Percentiles rank a stretch among this genome's conserved stretches.
These are phyloP conservation scores for Poeciliopsis gracilis DNA, from an alignment of 2,797 vertebrate species.

Conservation along the genomic window DNA sequence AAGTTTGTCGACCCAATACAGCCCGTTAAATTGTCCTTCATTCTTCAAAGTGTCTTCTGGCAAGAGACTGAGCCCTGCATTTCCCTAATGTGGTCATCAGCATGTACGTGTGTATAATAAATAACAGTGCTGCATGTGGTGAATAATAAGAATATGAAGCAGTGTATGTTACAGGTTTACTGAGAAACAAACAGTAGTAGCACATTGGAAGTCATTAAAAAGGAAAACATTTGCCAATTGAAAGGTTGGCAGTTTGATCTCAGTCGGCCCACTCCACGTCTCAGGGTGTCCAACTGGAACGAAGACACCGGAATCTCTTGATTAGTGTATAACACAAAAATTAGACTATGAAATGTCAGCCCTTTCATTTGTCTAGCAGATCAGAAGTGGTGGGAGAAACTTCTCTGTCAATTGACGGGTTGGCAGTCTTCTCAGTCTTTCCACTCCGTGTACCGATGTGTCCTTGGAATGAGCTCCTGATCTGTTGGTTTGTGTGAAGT, in stretches of 20 bases:
- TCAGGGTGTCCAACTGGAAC: not conserved
- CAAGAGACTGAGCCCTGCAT: not conserved
- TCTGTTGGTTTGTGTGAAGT: not conserved
- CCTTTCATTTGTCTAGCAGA: not conserved
- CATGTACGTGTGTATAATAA: not conserved
- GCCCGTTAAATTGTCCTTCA: not conserved
- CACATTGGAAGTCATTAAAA: not conserved
- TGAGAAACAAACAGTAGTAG: not conserved
- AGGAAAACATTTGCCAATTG: not conserved
- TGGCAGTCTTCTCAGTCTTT: not conserved
- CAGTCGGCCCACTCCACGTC: not conserved
- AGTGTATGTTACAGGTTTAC: not conserved
- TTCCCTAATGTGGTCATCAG: not conserved
- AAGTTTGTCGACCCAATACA: not conserved
- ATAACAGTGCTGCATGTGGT: not conserved
- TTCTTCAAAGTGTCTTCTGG: constrained; percentile 7
- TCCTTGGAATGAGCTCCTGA: not conserved
- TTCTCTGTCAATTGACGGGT: not conserved
- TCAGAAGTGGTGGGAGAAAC: not conserved
- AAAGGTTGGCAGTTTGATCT: not conserved
- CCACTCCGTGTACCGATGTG: not conserved
- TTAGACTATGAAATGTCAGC: not conserved
- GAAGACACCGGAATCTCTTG: not conserved
- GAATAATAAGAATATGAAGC: constrained; percentile 1
- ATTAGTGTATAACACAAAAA: not conserved